phyloP scores from a whole-genome alignment of 2,888 invertebrate genomes.

The Lycaena phlaeas region DNA sequence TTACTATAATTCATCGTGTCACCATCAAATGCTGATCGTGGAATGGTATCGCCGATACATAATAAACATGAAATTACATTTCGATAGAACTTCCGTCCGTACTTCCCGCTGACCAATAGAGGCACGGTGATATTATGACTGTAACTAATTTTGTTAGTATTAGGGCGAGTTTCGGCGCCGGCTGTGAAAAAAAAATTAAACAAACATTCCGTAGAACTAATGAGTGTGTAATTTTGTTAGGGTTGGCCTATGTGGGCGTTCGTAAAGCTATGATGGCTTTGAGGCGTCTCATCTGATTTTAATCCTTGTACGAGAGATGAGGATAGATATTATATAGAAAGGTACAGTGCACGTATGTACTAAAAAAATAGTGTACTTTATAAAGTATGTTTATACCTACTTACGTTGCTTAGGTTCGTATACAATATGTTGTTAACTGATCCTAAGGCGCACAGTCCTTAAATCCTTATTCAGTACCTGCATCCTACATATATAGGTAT shows the following conservation, averaged over 20 bases:
- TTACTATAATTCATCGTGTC: constrained; percentile 28
- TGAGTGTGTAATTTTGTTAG: constrained; percentile 65
- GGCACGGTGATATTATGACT: constrained; percentile 36
- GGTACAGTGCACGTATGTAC: too few relatives aligned
- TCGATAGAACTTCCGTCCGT: constrained; percentile 30
- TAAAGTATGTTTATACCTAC: too few relatives aligned
- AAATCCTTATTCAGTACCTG: too few relatives aligned
- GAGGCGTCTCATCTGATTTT: constrained; percentile 11
- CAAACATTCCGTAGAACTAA: constrained; percentile 61
- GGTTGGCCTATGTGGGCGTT: constrained; percentile 57
- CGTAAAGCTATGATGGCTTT: constrained; percentile 18
- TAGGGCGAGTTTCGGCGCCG: constrained; percentile 45
- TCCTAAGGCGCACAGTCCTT: too few relatives aligned
- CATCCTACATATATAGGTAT: too few relatives aligned
- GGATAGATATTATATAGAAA: too few relatives aligned
- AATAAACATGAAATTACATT: constrained; percentile 25
- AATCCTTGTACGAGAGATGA: constrained; percentile 34
- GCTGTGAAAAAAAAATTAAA: constrained; percentile 53
- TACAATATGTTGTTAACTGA: too few relatives aligned
- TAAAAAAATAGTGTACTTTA: too few relatives aligned
- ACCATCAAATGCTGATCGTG: constrained; percentile 10
- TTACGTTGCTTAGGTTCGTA: too few relatives aligned
- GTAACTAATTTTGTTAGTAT: constrained; percentile 64
- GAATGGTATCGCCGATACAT: constrained; percentile 10
- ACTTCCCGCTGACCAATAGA: constrained; percentile 42